Base-by-base conservation (phyloP, 2,888 invertebrate species). In the Daptonema setosum region DNA sequence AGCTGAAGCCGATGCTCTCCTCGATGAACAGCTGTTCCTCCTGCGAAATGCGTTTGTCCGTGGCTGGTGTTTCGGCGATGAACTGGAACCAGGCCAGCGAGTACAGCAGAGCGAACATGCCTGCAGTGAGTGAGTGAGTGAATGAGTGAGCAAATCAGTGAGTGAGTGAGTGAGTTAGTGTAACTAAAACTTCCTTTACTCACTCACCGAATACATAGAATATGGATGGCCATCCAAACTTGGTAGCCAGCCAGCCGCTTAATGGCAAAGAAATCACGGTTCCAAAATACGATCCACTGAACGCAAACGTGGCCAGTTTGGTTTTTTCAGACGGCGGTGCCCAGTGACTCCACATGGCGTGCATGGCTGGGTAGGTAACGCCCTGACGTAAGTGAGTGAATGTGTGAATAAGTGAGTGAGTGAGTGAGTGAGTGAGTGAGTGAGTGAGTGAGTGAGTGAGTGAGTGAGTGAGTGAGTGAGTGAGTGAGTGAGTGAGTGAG, bases 201-300 rank as follows among this genome's bases (percentile, higher is more conserved):
- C 17, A 47, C 47, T 3, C 11, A 74, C 77, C 77, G 57, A 78
- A 70, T 20, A 76, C 70, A 67, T 79, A 80, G 67, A 80, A 80
- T 1, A 78, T 76, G 25, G 73, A 71, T 1, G 75, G 74, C 80
- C 80, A 80, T 22, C 79, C 78, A 20, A 74, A 74, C 3, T 54
- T 35, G 28, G 63, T 60, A 20, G 65, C 66, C 17, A 67, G 56
- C 26, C 55, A 60, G 1, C 63, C 66, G 8, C 65, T 65, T 3
- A 66, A 24, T 0, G 66, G 66, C 64, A 67, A 62, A 1, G 65
- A 60, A 5, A 64, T 41, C 2, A 67, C 66, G 14, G 66, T 67
- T 51, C 66, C 66, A 54, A 67, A 66, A 53, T 66, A 66, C 1
- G 64, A 65, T 41, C 65, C 64, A 20, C 8, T 11, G 50, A 66